phyloP scores from a whole-genome alignment of 2,888 invertebrate genomes.

The Leptinotarsa tumamoca region DNA sequence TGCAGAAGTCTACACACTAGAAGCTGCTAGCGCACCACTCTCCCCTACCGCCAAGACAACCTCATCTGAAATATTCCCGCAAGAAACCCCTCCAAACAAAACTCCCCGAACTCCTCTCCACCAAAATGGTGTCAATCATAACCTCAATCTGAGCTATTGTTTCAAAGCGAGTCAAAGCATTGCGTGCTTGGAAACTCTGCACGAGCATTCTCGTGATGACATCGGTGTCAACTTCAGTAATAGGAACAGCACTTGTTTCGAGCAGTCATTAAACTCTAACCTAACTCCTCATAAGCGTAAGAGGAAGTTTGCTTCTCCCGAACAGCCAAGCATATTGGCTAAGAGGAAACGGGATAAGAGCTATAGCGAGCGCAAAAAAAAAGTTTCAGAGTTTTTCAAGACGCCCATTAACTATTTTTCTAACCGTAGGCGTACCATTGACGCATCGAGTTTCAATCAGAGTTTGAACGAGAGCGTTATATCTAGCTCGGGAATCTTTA shows the following conservation, averaged over 20 bases:
- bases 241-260: constrained; percentile 52
- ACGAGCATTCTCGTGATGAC: constrained; percentile 59
- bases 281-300: constrained; percentile 52
- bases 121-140: constrained; percentile 41
- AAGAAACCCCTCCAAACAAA: constrained; percentile 44
- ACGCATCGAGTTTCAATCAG: constrained; percentile 55
- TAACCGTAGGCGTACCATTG: constrained; percentile 62
- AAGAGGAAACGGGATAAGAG: constrained; percentile 61
- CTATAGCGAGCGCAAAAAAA: constrained; percentile 59
- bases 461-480: constrained; percentile 61
- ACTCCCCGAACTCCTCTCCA: constrained; percentile 42
- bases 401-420: constrained; percentile 64
- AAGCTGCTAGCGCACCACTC: constrained; percentile 73
- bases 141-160: constrained; percentile 35
- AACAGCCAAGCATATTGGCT: constrained; percentile 43
- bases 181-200: constrained; percentile 56
- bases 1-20: constrained; percentile 76
- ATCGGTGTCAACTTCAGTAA: constrained; percentile 42
- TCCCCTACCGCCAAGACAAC: constrained; percentile 66
- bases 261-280: constrained; percentile 51
- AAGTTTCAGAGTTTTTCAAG: constrained; percentile 62
- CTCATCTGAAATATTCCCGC: constrained; percentile 34
- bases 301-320: constrained; percentile 54
- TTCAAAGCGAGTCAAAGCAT: constrained; percentile 43
- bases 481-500: constrained; percentile 62